Base-by-base conservation (phyloP, 2,888 invertebrate genomes). In the Eilema sororculum region DNA sequence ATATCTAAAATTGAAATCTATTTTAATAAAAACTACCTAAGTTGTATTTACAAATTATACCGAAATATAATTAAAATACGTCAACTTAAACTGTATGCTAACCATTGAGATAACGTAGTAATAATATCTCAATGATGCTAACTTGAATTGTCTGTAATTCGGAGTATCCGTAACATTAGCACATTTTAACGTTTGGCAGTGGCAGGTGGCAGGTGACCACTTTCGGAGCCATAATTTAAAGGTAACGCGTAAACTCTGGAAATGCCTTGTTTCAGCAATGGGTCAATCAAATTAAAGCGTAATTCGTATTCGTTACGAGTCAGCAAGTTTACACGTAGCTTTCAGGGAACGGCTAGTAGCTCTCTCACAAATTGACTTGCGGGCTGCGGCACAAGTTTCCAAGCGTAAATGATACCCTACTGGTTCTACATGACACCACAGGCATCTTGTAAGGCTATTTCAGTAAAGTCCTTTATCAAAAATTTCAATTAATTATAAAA, bases 211-310 rank as follows among this genome's bases (percentile, higher is more conserved):
- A 60, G 37, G 62, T 62, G 24, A 41, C 25, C 64, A 64, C 46
- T 52, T 25, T 28, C 60, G 33, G 30, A 25, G 46, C 13, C n/a
- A 25, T 25, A 41, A 60, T 46, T 59, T 41, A 63, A 63, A 33
- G n/a, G 41, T 41, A 52, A 68, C 33, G 72, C 69, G 71, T 75
- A 72, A 75, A 77, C 76, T 73, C 73, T 30, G 30, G 25, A 74
- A 70, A 74, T 30, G 78, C 69, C 22, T 20, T 65, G 33, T 77
- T 76, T 75, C 75, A 73, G 69, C 68, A 72, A 77, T 76, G 79
- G 84, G 82, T 86, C 86, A 89, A 88, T 89, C 86, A 88, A 89
- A 88, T 88, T 87, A 85, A 90, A 88, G 84, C 78, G 80, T 87
- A 86, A 90, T 89, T 86, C 78, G 82, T 80, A 80, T 83, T 83